These are phyloP conservation scores for Heliconius cydno DNA, from an alignment of 2,888 invertebrate species.

Conservation along the genomic window DNA sequence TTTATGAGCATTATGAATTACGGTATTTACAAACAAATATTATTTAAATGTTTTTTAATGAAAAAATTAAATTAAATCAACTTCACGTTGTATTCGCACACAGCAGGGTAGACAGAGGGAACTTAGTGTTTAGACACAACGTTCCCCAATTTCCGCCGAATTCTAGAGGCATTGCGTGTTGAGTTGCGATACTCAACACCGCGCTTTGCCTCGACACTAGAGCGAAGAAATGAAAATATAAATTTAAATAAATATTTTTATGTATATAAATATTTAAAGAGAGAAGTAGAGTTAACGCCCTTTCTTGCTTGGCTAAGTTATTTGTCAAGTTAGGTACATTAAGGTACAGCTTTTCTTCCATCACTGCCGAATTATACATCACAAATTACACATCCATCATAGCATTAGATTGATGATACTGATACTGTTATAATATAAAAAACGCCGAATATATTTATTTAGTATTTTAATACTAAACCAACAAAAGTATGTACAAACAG, in stretches of 20 bases:
- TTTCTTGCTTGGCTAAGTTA: background rate
- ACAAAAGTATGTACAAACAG: background rate
- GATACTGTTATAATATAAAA: background rate
- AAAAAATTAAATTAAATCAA: background rate
- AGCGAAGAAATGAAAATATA: too few species aligned
- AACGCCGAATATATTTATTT: background rate
- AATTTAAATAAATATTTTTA: background rate
- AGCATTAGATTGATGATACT: conserved; percentile 13
- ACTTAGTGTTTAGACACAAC: too few species aligned
- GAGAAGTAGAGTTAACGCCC: background rate
- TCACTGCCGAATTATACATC: background rate
- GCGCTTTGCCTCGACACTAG: too few species aligned
- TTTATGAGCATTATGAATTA: conserved; percentile 15
- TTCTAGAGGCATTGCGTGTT: too few species aligned
- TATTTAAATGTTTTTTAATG: background rate
- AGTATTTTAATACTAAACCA: background rate
- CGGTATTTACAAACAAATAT: background rate
- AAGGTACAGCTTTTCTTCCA: background rate
- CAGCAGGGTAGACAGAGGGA: too few species aligned
- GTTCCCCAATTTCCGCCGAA: too few species aligned
- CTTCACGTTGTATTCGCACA: too few species aligned
- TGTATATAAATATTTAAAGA: too few species aligned
- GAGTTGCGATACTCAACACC: too few species aligned
- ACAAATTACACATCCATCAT: conserved; percentile 1
- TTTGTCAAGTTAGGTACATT: background rate